phyloP scores from a whole-genome alignment of 2,797 vertebrate species.

The Steatocranus sp. region DNA sequence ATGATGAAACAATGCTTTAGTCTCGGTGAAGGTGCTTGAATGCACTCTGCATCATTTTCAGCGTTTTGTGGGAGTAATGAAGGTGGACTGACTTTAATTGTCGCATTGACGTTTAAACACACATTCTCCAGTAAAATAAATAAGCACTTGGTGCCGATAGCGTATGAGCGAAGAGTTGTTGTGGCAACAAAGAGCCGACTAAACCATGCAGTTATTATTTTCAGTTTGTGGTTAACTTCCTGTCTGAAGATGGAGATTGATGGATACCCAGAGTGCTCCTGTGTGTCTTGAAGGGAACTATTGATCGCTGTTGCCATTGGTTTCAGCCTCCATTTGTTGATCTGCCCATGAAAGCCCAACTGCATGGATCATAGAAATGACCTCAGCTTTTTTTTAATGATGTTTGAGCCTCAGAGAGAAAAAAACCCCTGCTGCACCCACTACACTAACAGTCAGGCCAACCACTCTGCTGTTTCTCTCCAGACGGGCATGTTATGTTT shows the following conservation, averaged over 20 bases:
- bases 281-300: conserved; percentile 74
- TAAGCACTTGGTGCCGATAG: neutral
- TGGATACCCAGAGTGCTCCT: conserved; percentile 71
- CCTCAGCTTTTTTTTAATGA: conserved; percentile 56
- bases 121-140: neutral
- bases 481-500: neutral
- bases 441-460: conserved; percentile 24
- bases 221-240: conserved; percentile 59
- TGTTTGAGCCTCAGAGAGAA: conserved; percentile 39
- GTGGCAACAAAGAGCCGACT: conserved; percentile 20
- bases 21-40: neutral
- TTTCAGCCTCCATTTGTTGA: conserved; percentile 76
- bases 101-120: neutral
- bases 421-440: neutral
- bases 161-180: neutral
- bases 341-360: conserved; percentile 60
- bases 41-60: neutral
- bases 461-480: neutral
- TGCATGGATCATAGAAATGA: conserved; percentile 63
- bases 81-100: neutral
- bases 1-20: neutral
- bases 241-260: conserved; percentile 66
- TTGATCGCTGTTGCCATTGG: conserved; percentile 74
- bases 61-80: neutral
- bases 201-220: conserved; percentile 56